Conservation (phyloP, 2,888 invertebrate genomes). For the Esperia sulphurella region DNA sequence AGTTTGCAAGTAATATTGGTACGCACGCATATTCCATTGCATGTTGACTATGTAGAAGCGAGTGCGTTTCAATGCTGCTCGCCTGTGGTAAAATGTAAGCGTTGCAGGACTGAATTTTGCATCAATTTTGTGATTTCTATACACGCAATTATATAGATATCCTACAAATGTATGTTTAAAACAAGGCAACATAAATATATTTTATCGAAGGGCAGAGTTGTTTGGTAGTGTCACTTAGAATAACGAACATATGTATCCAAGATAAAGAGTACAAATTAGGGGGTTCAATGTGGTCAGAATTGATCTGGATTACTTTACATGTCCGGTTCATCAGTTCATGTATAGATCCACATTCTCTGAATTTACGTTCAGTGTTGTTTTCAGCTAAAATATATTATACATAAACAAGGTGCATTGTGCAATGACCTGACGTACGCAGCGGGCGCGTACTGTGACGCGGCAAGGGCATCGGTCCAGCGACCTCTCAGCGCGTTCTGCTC, state of each 20-base stretch:
- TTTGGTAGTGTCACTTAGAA: no score
- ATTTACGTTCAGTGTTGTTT: constrained; percentile 7
- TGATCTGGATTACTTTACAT: no score
- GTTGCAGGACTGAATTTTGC: no score
- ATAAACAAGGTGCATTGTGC: constrained; percentile 28
- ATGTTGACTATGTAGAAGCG: constrained; percentile 30
- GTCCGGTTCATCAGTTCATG: no score
- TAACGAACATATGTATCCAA: no score
- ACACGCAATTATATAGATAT: no score
- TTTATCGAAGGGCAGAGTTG: no score
- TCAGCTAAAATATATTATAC: constrained; percentile 4
- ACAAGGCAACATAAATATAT: no score
- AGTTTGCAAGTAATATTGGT: constrained; percentile 19
- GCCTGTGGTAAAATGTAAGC: constrained; percentile 8
- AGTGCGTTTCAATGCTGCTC: constrained; percentile 19
- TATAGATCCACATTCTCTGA: neutral
- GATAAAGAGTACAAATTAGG: no score
- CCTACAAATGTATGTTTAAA: no score
- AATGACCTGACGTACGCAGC: constrained; percentile 32
- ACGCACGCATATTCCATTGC: constrained; percentile 39
- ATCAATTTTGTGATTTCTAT: no score
- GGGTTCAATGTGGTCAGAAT: no score
- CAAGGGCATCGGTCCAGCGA: constrained; percentile 43
- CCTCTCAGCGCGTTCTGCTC: constrained; percentile 42
- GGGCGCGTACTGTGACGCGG: constrained; percentile 29